Evolutionary conservation across 2,113 vertebrate species (phyloP).

Genomic region (Chinchilla lanigera): DNA sequence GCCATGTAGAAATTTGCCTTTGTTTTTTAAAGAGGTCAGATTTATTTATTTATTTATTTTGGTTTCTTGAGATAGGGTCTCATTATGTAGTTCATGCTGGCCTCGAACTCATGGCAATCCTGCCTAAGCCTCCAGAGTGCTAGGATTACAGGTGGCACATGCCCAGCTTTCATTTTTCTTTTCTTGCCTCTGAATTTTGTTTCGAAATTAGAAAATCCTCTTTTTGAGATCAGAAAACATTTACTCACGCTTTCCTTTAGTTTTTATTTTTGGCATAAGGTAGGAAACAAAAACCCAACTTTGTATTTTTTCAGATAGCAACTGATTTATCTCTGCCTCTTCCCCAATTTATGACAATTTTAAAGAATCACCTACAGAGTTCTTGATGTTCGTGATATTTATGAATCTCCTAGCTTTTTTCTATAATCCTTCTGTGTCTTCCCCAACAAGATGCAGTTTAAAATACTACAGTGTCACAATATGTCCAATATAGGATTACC

Average conservation of each 20-base stretch:
- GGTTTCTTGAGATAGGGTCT: neutral
- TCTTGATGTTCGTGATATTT: neutral
- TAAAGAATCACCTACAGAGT: neutral
- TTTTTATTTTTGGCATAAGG: neutral
- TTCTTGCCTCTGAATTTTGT: neutral
- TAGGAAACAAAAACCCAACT: neutral
- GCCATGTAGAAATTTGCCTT: neutral
- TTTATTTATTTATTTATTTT: neutral
- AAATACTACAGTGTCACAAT: neutral
- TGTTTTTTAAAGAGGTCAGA: neutral
- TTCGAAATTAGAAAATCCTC: constrained; percentile 1
- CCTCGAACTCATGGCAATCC: neutral
- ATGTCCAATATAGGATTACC: neutral
- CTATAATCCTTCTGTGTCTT: neutral
- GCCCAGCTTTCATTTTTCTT: neutral
- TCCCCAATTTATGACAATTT: neutral
- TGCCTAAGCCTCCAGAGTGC: neutral
- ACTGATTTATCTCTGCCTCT: neutral
- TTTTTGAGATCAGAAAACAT: neutral
- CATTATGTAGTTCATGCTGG: neutral
- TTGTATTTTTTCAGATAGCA: neutral
- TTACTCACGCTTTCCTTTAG: neutral
- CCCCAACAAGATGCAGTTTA: neutral
- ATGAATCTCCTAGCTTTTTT: neutral
- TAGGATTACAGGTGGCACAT: neutral